These are phyloP conservation scores for Sebastes goodei DNA, from an alignment of 2,797 vertebrate genomes.

Conservation along the genomic window DNA sequence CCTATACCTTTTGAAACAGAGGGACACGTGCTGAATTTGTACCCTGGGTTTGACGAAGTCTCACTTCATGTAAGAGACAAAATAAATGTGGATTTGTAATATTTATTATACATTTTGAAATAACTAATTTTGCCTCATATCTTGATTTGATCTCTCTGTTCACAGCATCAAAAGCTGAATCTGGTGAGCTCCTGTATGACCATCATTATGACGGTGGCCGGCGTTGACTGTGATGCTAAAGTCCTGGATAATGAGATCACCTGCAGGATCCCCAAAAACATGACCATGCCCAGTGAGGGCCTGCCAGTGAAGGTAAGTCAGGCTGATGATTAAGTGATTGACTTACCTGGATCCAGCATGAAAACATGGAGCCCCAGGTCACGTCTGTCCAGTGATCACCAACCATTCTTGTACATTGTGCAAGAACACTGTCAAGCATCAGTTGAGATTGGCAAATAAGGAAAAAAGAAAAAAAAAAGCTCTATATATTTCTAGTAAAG, in stretches of 20 bases:
- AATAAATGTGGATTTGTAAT: neutral
- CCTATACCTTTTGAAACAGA: constrained; percentile 81
- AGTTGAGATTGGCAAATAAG: neutral
- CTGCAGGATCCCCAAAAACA: constrained; percentile 87
- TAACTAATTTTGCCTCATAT: neutral
- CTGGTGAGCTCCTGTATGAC: constrained; percentile 88
- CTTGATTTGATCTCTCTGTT: neutral
- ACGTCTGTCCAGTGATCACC: neutral
- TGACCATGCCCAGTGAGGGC: constrained; percentile 81
- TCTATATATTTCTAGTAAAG: neutral
- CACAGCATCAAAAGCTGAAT: constrained; percentile 88
- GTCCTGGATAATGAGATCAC: constrained; percentile 90
- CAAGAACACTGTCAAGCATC: neutral
- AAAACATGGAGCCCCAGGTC: neutral
- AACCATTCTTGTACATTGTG: neutral
- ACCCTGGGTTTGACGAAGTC: constrained; percentile 84
- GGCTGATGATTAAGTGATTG: neutral
- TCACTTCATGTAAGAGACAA: constrained; percentile 85
- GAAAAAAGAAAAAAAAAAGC: no score
- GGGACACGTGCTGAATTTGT: constrained; percentile 76
- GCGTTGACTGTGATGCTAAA: constrained; percentile 85
- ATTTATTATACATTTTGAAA: neutral
- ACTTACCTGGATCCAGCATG: neutral
- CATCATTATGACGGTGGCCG: constrained; percentile 89
- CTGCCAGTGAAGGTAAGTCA: constrained; percentile 84